Evolutionary conservation across 1,140 invertebrate genomes (phyloP), one percentile per base, ranked within the genome.

Genomic region (Ceratosolen solmsi): DNA sequence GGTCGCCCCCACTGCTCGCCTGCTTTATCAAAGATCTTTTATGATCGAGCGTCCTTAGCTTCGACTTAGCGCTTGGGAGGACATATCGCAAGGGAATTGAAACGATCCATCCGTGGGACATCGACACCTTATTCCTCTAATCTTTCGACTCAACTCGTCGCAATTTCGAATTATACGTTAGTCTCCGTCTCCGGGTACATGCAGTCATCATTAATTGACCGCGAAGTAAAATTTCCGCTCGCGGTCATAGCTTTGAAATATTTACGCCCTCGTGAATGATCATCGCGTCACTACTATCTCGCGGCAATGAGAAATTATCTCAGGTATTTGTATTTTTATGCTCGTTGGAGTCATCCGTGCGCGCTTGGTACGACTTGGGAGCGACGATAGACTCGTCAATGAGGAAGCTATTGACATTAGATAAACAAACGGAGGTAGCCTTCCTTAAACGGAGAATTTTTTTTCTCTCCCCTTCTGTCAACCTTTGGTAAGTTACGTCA

Each of bases 271-370:
- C 68, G 63, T 51, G 54, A 49, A 17, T 65, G 74, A 65, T 58
- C 38, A 20, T 38, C 15, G 11, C 33, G 65, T 68, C 51, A 15
- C 20, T 46, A 13, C 1, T 56, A 58, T 79, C 68, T 41, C n/a
- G 7, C 36, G 63, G 85, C 85, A 60, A 82, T 84, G 82, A 85
- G 86, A 88, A 91, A 89, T 91, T 90, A 88, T 88, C 82, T 83
- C 71, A 77, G 82, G 83, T 71, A 84, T 84, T 83, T 73, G 83
- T 80, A 85, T 86, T 84, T 85, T 85, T 86, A 82, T 84, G 51
- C 80, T 1, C n/a, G 51, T 25, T 20, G 27, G 27, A 58, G n/a
- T 22, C 36, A 25, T n/a, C n/a, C 5, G 22, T 15, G 5, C 2
- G 41, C 5, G 20, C 71, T 54, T 22, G 1, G 22, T 1, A 11